Evolutionary conservation across 2,113 vertebrate genomes (phyloP).

Genomic region (Peromyscus maniculatus): DNA sequence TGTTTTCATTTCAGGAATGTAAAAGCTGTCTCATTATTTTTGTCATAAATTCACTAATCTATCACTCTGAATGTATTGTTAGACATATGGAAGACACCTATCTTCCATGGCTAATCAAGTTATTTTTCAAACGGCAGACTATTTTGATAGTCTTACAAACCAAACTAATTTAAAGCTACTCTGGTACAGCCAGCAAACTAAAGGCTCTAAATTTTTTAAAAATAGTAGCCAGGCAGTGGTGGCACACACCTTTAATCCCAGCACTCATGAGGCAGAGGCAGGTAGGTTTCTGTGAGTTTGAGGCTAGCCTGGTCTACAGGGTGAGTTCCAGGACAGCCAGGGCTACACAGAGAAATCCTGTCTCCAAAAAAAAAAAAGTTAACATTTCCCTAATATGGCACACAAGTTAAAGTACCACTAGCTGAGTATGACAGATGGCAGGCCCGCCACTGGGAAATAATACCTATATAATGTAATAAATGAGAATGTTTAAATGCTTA

Average conservation of each 20-base stretch:
- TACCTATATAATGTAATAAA: constrained; percentile 13
- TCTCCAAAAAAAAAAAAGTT: neutral
- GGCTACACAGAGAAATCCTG: neutral
- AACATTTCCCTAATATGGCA: constrained; percentile 48
- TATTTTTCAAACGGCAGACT: constrained; percentile 50
- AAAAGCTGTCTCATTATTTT: constrained; percentile 54
- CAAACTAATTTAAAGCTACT: constrained; percentile 50
- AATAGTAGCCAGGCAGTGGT: neutral
- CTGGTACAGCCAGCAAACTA: constrained; percentile 22
- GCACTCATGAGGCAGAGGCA: neutral
- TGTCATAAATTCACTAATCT: constrained; percentile 45
- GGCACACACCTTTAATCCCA: neutral
- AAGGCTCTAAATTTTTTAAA: constrained; percentile 5
- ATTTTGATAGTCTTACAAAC: constrained; percentile 49
- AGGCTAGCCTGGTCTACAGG: neutral
- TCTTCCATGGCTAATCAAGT: constrained; percentile 29
- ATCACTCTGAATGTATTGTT: constrained; percentile 12
- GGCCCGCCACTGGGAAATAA: neutral
- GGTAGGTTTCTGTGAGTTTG: neutral
- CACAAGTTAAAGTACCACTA: constrained; percentile 16
- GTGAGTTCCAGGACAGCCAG: neutral
- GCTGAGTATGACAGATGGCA: constrained; percentile 4
- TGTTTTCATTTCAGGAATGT: constrained; percentile 53
- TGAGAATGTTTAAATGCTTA: constrained; percentile 41
- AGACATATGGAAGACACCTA: constrained; percentile 32